phyloP scores from a whole-genome alignment of 2,113 vertebrate genomes.

The Thryonomys swinderianus region DNA sequence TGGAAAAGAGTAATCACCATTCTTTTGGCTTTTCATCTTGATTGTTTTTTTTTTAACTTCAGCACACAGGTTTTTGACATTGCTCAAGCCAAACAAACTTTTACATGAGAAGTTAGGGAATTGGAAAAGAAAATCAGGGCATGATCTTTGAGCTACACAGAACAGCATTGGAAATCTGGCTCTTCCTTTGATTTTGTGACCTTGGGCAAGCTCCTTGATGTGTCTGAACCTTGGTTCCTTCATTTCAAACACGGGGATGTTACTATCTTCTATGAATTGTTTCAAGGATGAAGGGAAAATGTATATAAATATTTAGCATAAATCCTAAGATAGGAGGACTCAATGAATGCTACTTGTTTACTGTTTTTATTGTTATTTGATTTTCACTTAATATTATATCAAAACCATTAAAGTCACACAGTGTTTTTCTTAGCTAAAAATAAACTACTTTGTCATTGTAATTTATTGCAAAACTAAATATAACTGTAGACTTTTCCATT shows the following conservation, averaged over 20 bases:
- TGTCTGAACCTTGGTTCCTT: not conserved
- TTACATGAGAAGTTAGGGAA: not conserved
- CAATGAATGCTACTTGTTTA: not conserved
- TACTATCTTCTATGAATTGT: slow-evolving; percentile 4
- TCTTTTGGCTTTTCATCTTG: slow-evolving; percentile 29
- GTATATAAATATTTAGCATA: not conserved
- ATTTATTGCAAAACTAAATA: not conserved
- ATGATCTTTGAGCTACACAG: not conserved
- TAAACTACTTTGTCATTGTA: not conserved
- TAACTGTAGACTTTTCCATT: not conserved
- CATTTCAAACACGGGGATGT: not conserved
- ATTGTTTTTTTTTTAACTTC: not conserved
- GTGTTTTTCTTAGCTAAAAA: not conserved
- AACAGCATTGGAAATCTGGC: not conserved
- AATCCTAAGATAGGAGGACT: not conserved
- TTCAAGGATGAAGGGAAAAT: not conserved
- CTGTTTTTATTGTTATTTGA: not conserved
- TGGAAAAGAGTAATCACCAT: slow-evolving; percentile 30
- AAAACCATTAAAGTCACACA: not conserved
- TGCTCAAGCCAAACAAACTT: not conserved
- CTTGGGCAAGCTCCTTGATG: not conserved
- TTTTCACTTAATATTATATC: slow-evolving; percentile 8
- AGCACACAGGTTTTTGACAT: not conserved
- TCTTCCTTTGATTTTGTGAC: not conserved
- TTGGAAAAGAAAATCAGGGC: not conserved